Base-by-base conservation (phyloP, 1,140 invertebrate species). In the Lordiphosa mommai region DNA sequence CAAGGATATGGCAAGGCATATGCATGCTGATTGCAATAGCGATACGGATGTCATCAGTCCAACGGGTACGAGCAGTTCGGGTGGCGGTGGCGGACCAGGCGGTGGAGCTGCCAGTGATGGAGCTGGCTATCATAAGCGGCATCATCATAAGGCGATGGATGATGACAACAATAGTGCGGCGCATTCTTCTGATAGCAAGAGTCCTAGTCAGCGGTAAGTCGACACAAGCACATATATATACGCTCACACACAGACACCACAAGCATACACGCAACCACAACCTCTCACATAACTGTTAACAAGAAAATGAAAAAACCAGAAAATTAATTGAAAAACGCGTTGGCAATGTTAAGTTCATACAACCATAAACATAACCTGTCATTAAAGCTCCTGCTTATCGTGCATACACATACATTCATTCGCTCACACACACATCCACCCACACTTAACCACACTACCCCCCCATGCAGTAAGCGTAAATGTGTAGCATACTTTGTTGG, bases 141-240 rank as follows among this genome's bases (percentile, higher is more conserved):
- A 84, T 44, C 77, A 84, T 43, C 84, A 82, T 48, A 58, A 38
- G 38, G 66, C 61, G 3, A 58, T 70, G 60, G 91, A 91, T 61
- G 92, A 92, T 51, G 92, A 92, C 50, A 91, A 92, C 66, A 92
- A 91, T 43, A 92, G 92, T 72, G 92, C 91, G 73, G 92, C 91
- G 57, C 91, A 90, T 61, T 92, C 92, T 69, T 92, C 91, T 41
- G 92, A 92, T 65, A 91, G 91, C 89, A 93, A 93, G 67, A 93
- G 92, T 84, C 91, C 92, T 14, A 92, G 91, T 70, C 91, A 93
- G 86, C 92, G 92, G 92, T 93, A 82, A 85, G 82, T 72, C 53
- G 61, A 27, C 40, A 57, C 47, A 41, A n/a, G n/a, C 46, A 59
- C 14, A 38, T 47, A 58, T 13, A 36, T 13, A 36, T 20, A 53